Conservation (phyloP, 2,113 vertebrate species). For the Hippocampus mohnikei region DNA sequence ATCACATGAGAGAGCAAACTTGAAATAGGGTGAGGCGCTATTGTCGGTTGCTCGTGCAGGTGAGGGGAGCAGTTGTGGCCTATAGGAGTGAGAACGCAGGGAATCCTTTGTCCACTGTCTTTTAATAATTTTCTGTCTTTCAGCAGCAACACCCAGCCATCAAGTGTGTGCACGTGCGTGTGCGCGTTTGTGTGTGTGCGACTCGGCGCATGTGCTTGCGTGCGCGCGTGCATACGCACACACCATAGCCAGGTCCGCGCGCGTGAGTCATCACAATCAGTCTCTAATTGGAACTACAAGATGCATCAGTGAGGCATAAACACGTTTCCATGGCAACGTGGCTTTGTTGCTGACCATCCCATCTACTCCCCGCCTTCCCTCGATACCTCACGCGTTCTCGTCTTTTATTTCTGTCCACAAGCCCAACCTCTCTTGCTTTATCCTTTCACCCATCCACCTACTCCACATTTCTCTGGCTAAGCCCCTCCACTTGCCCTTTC, state of each 20-base stretch:
- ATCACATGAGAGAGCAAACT: constrained; percentile 51
- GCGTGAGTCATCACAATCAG: constrained; percentile 72
- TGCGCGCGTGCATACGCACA: not conserved
- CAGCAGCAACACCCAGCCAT: constrained; percentile 62
- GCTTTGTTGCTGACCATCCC: constrained; percentile 67
- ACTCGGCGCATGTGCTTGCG: not conserved
- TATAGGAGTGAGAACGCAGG: constrained; percentile 64
- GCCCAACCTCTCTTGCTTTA: constrained; percentile 63
- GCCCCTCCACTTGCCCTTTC: constrained; percentile 2
- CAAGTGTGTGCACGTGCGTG: not conserved
- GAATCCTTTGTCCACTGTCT: constrained; percentile 68
- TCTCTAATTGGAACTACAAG: constrained; percentile 86
- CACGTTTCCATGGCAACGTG: constrained; percentile 77
- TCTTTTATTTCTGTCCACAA: constrained; percentile 43
- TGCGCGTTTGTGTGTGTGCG: not conserved
- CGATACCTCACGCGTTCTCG: constrained; percentile 32
- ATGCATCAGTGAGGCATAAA: constrained; percentile 86
- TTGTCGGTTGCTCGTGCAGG: constrained; percentile 59
- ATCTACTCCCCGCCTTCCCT: constrained; percentile 24
- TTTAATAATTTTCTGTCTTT: constrained; percentile 65
- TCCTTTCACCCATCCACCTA: constrained; percentile 67
- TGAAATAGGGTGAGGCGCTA: constrained; percentile 56
- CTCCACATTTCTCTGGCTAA: constrained; percentile 61
- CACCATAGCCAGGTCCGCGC: constrained; percentile 18
- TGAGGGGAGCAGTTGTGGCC: constrained; percentile 55